A percentile compares a stretch with the other conserved stretches of the same genome.
These are phyloP conservation scores for Trichonephila inaurata DNA, from an alignment of 1,140 invertebrate species.

Conservation along the genomic window DNA sequence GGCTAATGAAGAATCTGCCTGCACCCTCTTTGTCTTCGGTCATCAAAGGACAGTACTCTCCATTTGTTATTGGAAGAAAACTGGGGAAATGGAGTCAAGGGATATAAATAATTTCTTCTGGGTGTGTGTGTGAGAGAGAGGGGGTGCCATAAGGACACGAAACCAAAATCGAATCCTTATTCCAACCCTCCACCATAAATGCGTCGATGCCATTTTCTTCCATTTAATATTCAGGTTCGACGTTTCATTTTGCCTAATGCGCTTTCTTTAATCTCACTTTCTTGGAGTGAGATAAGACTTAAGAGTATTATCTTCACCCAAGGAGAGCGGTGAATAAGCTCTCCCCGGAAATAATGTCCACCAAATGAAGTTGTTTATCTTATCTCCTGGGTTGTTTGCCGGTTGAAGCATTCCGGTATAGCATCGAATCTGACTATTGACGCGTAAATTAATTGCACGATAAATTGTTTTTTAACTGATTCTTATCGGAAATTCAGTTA, in stretches of 20 bases:
- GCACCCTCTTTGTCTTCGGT: constrained; percentile 33
- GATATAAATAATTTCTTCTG: constrained; percentile 8
- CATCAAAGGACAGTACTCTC: constrained; percentile 27
- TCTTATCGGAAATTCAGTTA: not conserved
- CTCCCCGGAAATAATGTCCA: not conserved
- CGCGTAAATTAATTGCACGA: constrained; percentile 15
- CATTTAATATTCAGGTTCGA: constrained; percentile 10
- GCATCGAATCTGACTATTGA: not conserved
- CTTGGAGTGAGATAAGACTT: not conserved
- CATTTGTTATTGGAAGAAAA: constrained; percentile 41
- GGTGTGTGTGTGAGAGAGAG: not conserved
- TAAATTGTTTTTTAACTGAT: constrained; percentile 29
- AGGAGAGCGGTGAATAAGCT: constrained; percentile 20
- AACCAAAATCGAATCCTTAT: constrained; percentile 22
- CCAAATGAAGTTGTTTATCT: constrained; percentile 37
- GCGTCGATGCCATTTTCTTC: not conserved
- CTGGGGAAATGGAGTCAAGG: constrained; percentile 4
- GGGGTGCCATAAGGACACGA: not conserved
- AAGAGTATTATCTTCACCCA: constrained; percentile 18
- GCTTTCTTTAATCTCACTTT: constrained; percentile 23
- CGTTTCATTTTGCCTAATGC: constrained; percentile 3
- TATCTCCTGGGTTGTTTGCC: not conserved
- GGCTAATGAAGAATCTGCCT: constrained; percentile 33
- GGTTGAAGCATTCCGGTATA: not conserved
- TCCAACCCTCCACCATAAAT: not conserved